Percentiles rank a stretch among this genome's conserved stretches.
Conservation (phyloP, 2,888 invertebrate species). For the Tyria jacobaeae region DNA sequence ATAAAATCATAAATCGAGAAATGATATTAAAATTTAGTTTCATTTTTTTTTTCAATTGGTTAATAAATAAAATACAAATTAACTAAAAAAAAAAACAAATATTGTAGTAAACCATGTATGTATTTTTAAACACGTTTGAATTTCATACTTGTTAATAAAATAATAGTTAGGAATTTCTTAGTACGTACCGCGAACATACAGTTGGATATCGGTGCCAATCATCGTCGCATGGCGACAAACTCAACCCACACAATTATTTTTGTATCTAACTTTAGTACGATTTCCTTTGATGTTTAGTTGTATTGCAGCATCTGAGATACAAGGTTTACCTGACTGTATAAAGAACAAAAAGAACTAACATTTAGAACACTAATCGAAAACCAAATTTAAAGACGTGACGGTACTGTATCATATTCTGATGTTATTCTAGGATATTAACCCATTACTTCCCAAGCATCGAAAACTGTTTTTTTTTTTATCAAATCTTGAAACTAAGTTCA, state of each 20-base stretch:
- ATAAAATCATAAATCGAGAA: slow-evolving; percentile 30
- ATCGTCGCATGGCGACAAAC: slow-evolving; percentile 36
- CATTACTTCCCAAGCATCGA: too few species aligned
- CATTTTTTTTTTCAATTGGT: slow-evolving; percentile 1
- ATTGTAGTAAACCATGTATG: background rate
- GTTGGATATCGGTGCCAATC: slow-evolving; percentile 47
- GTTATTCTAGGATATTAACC: too few species aligned
- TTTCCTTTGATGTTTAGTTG: slow-evolving; percentile 13
- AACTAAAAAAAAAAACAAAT: background rate
- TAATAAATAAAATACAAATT: background rate
- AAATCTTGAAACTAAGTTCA: too few species aligned
- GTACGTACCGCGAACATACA: slow-evolving; percentile 8
- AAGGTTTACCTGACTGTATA: too few species aligned
- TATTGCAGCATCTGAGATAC: background rate
- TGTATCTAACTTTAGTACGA: slow-evolving; percentile 26
- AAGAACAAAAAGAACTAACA: too few species aligned
- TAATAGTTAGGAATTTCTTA: slow-evolving; percentile 2
- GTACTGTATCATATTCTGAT: too few species aligned
- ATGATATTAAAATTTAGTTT: slow-evolving; percentile 2
- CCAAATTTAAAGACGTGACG: too few species aligned
- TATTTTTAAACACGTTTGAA: background rate
- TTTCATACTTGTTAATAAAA: background rate
- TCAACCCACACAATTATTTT: slow-evolving; percentile 55
- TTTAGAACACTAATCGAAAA: too few species aligned
- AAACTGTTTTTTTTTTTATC: too few species aligned